Conservation (phyloP, 2,113 vertebrate genomes). For the Eretmochelys imbricata region DNA sequence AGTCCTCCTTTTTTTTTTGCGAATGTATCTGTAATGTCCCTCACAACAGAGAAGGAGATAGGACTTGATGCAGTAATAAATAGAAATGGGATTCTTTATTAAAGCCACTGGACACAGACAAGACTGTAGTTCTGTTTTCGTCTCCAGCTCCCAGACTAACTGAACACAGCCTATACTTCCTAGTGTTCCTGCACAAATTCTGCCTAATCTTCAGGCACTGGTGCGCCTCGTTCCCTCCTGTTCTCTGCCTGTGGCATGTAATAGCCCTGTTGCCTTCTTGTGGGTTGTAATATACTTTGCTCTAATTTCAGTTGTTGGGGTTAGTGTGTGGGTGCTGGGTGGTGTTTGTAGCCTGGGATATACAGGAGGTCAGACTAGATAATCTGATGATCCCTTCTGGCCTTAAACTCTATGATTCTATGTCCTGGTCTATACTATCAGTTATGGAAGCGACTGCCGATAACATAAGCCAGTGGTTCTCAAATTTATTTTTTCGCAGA, state of each 20-base stretch:
- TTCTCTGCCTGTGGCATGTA: not conserved
- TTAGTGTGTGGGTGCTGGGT: not conserved
- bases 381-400: not conserved
- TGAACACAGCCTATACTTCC: slow-evolving; percentile 32
- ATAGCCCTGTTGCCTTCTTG: not conserved
- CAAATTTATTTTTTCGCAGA: too few species aligned
- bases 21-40: slow-evolving; percentile 55
- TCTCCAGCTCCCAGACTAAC: slow-evolving; percentile 51
- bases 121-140: not conserved
- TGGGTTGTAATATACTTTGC: not conserved
- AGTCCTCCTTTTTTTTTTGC: too few species aligned
- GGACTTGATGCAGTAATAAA: slow-evolving; percentile 54
- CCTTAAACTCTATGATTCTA: not conserved
- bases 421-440: slow-evolving; percentile 53
- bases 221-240: not conserved
- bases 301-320: not conserved
- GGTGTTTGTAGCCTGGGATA: not conserved
- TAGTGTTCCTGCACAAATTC: not conserved
- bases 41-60: slow-evolving; percentile 65
- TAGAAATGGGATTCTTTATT: slow-evolving; percentile 69
- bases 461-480: too few species aligned
- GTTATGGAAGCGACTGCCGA: slow-evolving; percentile 48
- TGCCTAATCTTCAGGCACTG: not conserved
- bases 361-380: not conserved
- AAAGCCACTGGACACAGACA: slow-evolving; percentile 66